Conservation (phyloP, 2,797 vertebrate genomes). For the Lepilemur ruficaudatus region DNA sequence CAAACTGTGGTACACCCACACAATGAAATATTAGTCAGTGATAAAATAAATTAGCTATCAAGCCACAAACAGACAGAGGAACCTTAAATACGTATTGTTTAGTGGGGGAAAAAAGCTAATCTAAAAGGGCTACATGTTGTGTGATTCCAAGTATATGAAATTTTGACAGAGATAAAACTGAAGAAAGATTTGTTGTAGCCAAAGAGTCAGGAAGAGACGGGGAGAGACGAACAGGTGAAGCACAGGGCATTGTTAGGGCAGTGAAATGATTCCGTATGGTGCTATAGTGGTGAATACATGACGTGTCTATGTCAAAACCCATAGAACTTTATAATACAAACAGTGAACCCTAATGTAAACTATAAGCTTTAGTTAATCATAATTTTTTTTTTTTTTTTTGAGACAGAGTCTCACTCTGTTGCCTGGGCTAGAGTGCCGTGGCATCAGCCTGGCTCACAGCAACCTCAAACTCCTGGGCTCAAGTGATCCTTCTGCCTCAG, state of each 20-base stretch:
- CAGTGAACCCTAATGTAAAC: background rate
- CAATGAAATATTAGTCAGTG: background rate
- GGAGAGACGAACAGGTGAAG: rapidly evolving
- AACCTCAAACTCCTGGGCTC: too few relatives aligned
- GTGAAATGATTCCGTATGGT: background rate
- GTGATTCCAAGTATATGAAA: background rate
- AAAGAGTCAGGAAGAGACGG: background rate
- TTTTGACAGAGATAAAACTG: background rate
- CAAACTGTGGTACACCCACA: background rate
- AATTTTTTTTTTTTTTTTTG: too few relatives aligned
- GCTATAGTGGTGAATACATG: background rate
- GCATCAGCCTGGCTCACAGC: too few relatives aligned
- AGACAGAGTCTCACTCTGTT: too few relatives aligned
- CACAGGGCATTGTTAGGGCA: background rate
- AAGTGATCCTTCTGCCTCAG: too few relatives aligned
- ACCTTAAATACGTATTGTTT: background rate
- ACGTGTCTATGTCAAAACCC: background rate
- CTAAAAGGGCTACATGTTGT: background rate
- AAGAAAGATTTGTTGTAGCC: background rate
- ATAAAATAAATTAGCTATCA: background rate
- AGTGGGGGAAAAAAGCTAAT: background rate
- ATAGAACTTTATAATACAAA: background rate
- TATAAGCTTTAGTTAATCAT: background rate
- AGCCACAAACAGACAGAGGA: background rate
- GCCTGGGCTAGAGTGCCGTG: too few relatives aligned